phyloP scores from a whole-genome alignment of 2,888 invertebrate species.

The Gastracanthus pulcherrimus region DNA sequence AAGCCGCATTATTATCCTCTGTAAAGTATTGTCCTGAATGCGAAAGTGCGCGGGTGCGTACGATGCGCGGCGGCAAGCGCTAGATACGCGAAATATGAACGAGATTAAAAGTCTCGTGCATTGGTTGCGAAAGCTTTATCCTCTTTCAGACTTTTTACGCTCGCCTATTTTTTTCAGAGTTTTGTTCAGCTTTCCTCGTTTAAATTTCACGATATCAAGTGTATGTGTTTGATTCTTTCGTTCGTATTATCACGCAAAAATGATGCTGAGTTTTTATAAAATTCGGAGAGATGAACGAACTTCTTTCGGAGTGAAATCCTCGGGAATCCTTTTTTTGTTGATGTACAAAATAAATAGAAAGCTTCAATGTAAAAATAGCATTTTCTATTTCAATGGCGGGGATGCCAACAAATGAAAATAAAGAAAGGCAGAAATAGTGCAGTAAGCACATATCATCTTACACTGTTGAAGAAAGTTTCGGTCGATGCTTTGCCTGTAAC shows the following conservation, averaged over 20 bases:
- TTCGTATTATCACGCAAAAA: background rate
- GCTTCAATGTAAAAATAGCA: too few species aligned
- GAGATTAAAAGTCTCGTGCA: conserved; percentile 47
- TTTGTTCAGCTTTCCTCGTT: background rate
- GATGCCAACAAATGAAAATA: too few species aligned
- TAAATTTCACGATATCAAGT: background rate
- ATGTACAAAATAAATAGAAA: background rate
- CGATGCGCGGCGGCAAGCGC: too few species aligned
- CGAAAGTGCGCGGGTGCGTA: background rate
- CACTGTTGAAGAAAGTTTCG: background rate
- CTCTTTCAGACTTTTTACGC: background rate
- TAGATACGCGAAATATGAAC: conserved; percentile 22
- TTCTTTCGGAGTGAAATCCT: background rate
- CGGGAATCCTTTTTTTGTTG: background rate
- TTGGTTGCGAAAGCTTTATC: conserved; percentile 25
- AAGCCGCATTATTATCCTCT: conserved; percentile 41
- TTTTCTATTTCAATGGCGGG: too few species aligned
- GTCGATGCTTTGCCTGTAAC: too few species aligned
- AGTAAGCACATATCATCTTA: background rate
- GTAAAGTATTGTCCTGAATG: conserved; percentile 34
- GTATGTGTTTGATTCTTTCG: background rate
- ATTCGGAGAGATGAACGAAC: background rate
- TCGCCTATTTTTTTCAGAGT: background rate
- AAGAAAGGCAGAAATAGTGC: too few species aligned
- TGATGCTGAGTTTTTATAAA: background rate